Evolutionary conservation across 2,113 vertebrate genomes (phyloP).

Genomic region (Serinus canaria): DNA sequence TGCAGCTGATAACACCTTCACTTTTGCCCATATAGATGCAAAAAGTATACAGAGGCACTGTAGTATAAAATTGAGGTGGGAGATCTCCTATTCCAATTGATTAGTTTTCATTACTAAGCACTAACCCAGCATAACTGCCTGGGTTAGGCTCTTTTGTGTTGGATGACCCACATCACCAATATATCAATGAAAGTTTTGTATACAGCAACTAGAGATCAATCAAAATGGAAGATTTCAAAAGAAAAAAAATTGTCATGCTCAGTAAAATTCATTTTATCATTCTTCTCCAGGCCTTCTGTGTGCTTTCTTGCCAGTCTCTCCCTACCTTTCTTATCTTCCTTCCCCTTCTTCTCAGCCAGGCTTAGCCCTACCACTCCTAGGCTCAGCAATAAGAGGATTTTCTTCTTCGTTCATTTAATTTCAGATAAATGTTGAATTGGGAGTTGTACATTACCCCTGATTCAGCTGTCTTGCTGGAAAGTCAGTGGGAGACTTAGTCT

Average conservation of each 20-base stretch:
- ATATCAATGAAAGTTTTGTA: not conserved
- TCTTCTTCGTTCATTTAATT: constrained; percentile 51
- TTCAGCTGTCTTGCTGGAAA: constrained; percentile 40
- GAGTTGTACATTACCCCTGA: constrained; percentile 36
- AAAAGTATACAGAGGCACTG: not conserved
- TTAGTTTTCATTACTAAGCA: not conserved
- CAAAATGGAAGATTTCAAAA: not conserved
- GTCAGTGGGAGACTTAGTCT: not conserved
- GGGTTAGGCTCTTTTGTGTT: not conserved
- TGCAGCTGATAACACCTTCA: not conserved
- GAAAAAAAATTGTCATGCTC: not conserved
- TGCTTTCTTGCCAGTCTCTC: not conserved
- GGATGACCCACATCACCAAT: not conserved
- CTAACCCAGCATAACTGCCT: not conserved
- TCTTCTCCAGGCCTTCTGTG: constrained; percentile 21
- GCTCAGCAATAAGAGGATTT: constrained; percentile 57
- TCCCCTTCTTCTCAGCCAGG: constrained; percentile 6
- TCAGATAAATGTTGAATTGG: constrained; percentile 64
- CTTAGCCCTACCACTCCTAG: constrained; percentile 37
- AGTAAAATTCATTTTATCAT: constrained; percentile 27
- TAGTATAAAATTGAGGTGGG: not conserved
- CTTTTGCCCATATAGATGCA: not conserved
- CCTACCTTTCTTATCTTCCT: constrained; percentile 46
- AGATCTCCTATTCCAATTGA: not conserved
- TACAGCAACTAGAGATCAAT: not conserved